These are phyloP conservation scores for Zelleria hepariella DNA, from an alignment of 2,888 invertebrate species.

Conservation along the genomic window DNA sequence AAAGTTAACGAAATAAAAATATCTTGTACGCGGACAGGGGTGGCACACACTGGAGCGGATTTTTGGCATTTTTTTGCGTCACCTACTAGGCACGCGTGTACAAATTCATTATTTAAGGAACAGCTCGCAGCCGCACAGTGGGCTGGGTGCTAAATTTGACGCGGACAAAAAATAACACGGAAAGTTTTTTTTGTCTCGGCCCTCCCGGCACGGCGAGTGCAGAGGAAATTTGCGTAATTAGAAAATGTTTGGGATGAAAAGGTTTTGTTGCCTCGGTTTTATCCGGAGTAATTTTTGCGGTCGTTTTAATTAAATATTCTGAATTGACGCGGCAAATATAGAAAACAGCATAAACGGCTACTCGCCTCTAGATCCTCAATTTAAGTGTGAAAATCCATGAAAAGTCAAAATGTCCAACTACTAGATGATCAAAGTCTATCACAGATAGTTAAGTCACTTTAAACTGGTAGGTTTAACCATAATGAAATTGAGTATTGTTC, in stretches of 20 bases:
- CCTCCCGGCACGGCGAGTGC: not conserved
- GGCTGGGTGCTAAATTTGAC: not conserved
- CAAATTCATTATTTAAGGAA: constrained; percentile 2
- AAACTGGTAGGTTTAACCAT: too few species aligned
- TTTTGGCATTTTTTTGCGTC: not conserved
- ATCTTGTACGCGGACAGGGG: not conserved
- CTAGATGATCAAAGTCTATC: too few species aligned
- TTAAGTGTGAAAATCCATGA: too few species aligned
- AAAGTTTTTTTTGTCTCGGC: not conserved
- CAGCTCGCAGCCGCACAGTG: not conserved
- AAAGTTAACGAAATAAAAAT: not conserved
- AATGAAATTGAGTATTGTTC: too few species aligned
- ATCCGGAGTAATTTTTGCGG: not conserved
- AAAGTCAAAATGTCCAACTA: too few species aligned
- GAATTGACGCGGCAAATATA: not conserved
- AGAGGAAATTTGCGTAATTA: not conserved
- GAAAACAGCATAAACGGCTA: too few species aligned
- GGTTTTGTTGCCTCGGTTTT: not conserved
- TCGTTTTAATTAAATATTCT: not conserved
- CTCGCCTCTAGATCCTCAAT: too few species aligned
- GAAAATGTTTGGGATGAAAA: not conserved
- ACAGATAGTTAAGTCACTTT: too few species aligned
- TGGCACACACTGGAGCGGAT: not conserved
- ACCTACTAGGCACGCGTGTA: not conserved
- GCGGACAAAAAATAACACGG: not conserved